Base-by-base conservation (phyloP, 2,888 invertebrate species). In the Brenthis daphne region DNA sequence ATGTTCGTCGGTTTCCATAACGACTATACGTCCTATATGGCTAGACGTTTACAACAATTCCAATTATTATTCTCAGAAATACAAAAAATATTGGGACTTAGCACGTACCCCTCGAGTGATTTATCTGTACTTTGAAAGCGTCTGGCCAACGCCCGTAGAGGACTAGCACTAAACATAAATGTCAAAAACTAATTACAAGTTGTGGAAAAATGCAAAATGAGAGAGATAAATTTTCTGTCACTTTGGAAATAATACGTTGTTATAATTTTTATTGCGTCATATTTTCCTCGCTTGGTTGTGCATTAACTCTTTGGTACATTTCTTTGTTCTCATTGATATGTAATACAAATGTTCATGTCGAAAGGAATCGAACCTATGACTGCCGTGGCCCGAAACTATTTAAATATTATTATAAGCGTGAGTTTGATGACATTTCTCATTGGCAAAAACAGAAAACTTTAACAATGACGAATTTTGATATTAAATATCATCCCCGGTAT, bases 81-180 rank as follows among this genome's bases (percentile, higher is more conserved):
- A 74, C 79, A 79, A 79, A 79, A 78, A 77, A 76, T 74, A 69
- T 50, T 67, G 70, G 70, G 74, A 75, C 65, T 74, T 80, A 75
- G 71, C 77, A 75, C 77, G 77, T 80, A 77, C 75, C 58, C 72
- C 72, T 73, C 72, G 75, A 80, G 73, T 82, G 83, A 85, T 87
- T 85, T 84, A 84, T 82, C 79, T 76, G 75, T 76, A 76, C 66
- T 73, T 74, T 72, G 65, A 72, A 67, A 64, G 64, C 69, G 72
- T 70, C 65, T 61, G 67, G 57, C 57, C 33, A 16, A 43, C 33
- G 61, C 29, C 47, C 64, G 14, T 61, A 63, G 67, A 57, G 48
- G 55, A 69, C 51, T 65, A 64, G 55, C 37, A 43, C 37, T 65
- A 72, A 64, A 61, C 66, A 29, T 69, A 64, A 66, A 71, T 43